Conservation (phyloP, 2,797 vertebrate species). For the Triplophysa yarkandensis region DNA sequence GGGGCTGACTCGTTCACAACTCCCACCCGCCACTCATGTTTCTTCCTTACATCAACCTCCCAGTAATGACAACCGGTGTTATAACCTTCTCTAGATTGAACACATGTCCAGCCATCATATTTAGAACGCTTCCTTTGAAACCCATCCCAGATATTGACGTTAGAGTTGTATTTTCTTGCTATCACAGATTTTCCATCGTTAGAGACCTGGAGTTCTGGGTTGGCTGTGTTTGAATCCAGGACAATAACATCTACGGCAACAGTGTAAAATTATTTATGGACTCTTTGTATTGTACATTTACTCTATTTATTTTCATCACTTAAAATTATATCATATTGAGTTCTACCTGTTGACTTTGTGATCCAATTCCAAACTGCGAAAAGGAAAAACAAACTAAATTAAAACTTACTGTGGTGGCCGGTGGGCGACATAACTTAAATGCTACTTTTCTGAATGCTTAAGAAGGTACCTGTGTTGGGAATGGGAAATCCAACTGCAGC, state of each 20-base stretch:
- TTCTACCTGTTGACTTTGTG: conserved; percentile 47
- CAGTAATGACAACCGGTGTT: conserved; percentile 52
- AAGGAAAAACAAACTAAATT: background rate
- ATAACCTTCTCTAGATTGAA: conserved; percentile 51
- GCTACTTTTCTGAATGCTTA: background rate
- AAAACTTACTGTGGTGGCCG: background rate
- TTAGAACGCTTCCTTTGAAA: background rate
- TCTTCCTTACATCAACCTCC: conserved; percentile 52
- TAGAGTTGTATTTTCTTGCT: conserved; percentile 14
- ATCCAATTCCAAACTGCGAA: conserved; percentile 53
- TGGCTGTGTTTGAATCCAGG: conserved; percentile 56
- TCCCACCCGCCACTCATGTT: conserved; percentile 57
- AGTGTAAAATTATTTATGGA: background rate
- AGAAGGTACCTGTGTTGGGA: conserved; percentile 35
- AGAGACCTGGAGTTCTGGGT: conserved; percentile 40
- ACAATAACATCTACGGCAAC: conserved; percentile 38
- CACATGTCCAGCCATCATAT: conserved; percentile 56
- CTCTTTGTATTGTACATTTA: background rate
- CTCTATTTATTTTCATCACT: background rate
- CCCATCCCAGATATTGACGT: background rate
- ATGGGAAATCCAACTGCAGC: conserved; percentile 23
- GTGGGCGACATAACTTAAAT: background rate
- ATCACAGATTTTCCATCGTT: conserved; percentile 32
- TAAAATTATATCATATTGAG: background rate
- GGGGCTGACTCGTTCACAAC: conserved; percentile 51